phyloP scores from a whole-genome alignment of 2,888 invertebrate genomes.

The Ennomos erosarius region DNA sequence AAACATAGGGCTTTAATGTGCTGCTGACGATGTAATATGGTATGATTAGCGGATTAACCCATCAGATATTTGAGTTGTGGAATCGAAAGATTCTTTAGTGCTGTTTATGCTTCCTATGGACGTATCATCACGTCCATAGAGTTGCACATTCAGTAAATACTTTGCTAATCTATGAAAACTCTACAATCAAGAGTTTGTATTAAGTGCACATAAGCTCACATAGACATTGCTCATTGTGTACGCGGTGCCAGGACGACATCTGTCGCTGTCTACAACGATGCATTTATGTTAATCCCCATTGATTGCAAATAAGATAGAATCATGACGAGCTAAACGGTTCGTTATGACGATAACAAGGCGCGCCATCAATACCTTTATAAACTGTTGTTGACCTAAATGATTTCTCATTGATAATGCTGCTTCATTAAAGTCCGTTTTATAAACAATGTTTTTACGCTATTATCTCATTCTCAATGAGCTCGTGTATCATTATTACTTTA shows the following conservation, averaged over 20 bases:
- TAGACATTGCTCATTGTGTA: no score
- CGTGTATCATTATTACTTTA: constrained; percentile 14
- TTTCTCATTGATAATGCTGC: constrained; percentile 45
- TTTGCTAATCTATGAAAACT: no score
- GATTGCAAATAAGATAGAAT: constrained; percentile 77
- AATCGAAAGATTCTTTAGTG: no score
- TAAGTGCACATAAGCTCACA: no score
- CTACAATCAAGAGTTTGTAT: no score
- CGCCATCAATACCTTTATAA: constrained; percentile 29
- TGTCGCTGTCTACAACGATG: constrained; percentile 56
- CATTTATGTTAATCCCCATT: constrained; percentile 77
- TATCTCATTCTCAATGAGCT: constrained; percentile 29
- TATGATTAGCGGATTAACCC: constrained; percentile 30
- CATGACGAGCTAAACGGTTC: constrained; percentile 49
- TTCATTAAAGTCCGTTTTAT: constrained; percentile 30
- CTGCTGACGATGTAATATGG: constrained; percentile 18
- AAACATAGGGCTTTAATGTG: constrained; percentile 32
- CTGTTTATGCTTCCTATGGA: no score
- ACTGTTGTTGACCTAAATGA: constrained; percentile 43
- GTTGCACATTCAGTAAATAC: no score
- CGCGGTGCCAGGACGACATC: constrained; percentile 30
- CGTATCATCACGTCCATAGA: no score
- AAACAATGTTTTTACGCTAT: constrained; percentile 39
- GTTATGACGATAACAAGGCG: constrained; percentile 32
- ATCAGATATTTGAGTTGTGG: not conserved